Conservation (phyloP, 2,797 vertebrate genomes). For the Benthosema pterotum region DNA sequence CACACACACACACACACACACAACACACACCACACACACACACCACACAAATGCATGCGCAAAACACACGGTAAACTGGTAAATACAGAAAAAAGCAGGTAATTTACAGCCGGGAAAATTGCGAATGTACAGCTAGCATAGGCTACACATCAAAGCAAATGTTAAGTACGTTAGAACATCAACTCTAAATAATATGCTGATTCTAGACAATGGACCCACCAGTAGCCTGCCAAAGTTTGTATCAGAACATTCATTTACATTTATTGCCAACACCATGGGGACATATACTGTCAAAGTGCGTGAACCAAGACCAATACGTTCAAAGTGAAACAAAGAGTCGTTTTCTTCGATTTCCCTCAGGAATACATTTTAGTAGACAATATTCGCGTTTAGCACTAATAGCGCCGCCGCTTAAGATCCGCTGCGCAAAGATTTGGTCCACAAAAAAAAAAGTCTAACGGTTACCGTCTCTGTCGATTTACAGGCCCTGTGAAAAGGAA, state of each 20-base stretch:
- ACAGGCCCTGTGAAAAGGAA: conserved; percentile 33
- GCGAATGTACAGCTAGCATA: conserved; percentile 72
- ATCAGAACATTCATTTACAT: conserved; percentile 50
- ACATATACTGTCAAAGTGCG: conserved; percentile 42
- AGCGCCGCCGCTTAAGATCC: conserved; percentile 37
- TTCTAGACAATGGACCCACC: conserved; percentile 62
- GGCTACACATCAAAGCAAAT: conserved; percentile 49
- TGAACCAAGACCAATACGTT: conserved; percentile 61
- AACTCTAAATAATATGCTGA: conserved; percentile 42
- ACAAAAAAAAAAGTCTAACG: conserved; percentile 61
- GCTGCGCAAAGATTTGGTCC: conserved; percentile 73
- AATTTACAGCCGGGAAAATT: conserved; percentile 75
- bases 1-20: conserved; percentile 13
- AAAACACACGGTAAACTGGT: conserved; percentile 15
- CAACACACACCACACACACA: conserved; percentile 16
- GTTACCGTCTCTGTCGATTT: conserved; percentile 61
- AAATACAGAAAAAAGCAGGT: conserved; percentile 40
- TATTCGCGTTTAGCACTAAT: conserved; percentile 24
- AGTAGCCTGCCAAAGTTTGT: conserved; percentile 82
- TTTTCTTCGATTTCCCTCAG: conserved; percentile 1
- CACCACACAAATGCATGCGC: no score
- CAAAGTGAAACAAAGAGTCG: conserved; percentile 27
- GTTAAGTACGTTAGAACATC: conserved; percentile 37
- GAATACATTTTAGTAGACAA: conserved; percentile 8
- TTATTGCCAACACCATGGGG: conserved; percentile 68